Conservation (phyloP, 1,140 invertebrate species). For the Drosophila rhopaloa region DNA sequence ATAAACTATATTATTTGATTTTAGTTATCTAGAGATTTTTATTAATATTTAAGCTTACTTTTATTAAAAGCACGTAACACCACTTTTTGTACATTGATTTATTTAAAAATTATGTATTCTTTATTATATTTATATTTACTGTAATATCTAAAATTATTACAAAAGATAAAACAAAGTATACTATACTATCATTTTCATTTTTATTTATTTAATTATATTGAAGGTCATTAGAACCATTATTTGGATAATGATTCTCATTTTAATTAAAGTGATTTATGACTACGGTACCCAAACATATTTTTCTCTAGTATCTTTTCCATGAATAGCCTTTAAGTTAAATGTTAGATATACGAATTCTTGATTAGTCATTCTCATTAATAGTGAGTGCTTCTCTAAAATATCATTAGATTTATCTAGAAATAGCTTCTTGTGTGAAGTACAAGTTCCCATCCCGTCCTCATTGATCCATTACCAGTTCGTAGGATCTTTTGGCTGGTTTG, state of each 20-base stretch:
- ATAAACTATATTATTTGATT: too few species aligned
- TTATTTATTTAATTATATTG: not conserved
- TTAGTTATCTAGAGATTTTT: too few species aligned
- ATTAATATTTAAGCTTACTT: too few species aligned
- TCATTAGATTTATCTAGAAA: not conserved
- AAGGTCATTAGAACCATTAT: not conserved
- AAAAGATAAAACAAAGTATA: too few species aligned
- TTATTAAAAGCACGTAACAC: too few species aligned
- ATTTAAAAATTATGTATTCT: too few species aligned
- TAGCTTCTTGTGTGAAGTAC: not conserved
- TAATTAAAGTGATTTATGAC: constrained; percentile 51
- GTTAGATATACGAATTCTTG: not conserved
- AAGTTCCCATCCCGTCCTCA: not conserved
- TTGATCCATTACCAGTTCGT: constrained; percentile 3
- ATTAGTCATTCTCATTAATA: constrained; percentile 12
- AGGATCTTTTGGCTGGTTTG: constrained; percentile 28
- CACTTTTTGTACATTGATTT: too few species aligned
- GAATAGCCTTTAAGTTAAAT: not conserved
- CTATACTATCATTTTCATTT: not conserved
- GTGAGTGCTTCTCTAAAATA: constrained; percentile 8
- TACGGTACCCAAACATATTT: not conserved
- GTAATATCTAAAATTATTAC: too few species aligned
- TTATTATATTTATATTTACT: too few species aligned
- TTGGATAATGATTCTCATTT: constrained; percentile 3
- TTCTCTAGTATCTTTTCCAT: not conserved